Conservation (phyloP, 1,140 invertebrate genomes). For the Leptestheria dahalacensis region DNA sequence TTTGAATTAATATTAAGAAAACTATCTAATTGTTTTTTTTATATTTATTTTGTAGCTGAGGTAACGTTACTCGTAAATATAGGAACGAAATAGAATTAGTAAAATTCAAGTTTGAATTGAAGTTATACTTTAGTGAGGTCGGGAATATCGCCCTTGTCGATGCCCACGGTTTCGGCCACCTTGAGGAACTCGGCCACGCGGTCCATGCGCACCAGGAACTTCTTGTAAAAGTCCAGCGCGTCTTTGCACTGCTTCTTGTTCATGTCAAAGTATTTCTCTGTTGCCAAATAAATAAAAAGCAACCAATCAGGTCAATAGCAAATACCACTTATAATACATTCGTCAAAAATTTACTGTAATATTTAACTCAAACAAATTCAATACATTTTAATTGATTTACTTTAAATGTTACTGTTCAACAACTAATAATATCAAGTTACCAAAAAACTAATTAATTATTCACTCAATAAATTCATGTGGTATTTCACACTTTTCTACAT, state of each 20-base stretch:
- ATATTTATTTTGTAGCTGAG: neutral
- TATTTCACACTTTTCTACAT: no score
- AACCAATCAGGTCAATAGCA: no score
- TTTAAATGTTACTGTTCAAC: no score
- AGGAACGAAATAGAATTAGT: neutral
- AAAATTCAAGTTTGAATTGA: no score
- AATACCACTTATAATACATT: no score
- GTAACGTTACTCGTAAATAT: neutral
- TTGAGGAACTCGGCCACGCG: slow-evolving; percentile 96
- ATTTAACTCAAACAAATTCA: no score
- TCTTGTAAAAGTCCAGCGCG: slow-evolving; percentile 96
- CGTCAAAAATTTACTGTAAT: no score
- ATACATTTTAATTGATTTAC: no score
- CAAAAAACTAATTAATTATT: no score
- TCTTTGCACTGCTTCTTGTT: slow-evolving; percentile 97
- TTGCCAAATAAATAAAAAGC: slow-evolving; percentile 18
- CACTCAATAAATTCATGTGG: no score
- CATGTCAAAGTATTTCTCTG: slow-evolving; percentile 99
- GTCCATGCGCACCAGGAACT: slow-evolving; percentile 97
- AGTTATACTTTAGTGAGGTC: slow-evolving; percentile 18
- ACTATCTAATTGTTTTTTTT: neutral
- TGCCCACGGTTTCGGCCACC: slow-evolving; percentile 53
- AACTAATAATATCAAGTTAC: no score
- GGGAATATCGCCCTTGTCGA: slow-evolving; percentile 23
- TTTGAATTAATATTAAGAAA: neutral